Conservation (phyloP, 2,888 invertebrate genomes). For the Cephus nigrinus region DNA sequence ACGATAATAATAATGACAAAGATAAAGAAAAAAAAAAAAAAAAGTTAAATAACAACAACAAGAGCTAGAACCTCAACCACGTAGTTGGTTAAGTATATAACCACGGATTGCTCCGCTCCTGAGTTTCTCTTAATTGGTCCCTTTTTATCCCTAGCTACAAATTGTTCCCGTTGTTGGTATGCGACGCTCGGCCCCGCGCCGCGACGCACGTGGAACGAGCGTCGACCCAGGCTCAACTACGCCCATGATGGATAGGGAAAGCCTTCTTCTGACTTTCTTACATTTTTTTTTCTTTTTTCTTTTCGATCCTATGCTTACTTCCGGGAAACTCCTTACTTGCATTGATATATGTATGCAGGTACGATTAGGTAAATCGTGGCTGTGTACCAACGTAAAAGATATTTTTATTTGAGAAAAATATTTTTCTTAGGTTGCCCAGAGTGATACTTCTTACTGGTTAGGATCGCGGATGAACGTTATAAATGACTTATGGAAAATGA, state of each 20-base stretch:
- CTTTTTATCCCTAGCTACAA: constrained; percentile 57
- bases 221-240: constrained; percentile 1
- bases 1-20: no score
- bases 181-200: constrained; percentile 35
- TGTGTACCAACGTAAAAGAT: no score
- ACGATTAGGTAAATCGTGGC: no score
- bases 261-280: constrained; percentile 3
- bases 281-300: background rate
- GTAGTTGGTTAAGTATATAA: constrained; percentile 3
- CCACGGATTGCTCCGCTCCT: constrained; percentile 27
- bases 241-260: constrained; percentile 39
- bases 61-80: no score
- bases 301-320: constrained; percentile 10
- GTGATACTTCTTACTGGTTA: no score
- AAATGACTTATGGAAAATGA: no score
- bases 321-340: constrained; percentile 18
- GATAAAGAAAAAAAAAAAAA: no score
- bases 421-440: no score
- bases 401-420: no score
- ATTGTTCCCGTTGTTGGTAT: constrained; percentile 58
- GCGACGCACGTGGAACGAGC: constrained; percentile 27
- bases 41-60: no score
- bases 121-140: constrained; percentile 61
- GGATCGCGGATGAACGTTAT: no score
- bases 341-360: no score